Percentiles rank a stretch among this genome's conserved stretches.
Conservation (phyloP, 2,797 vertebrate species). For the Cryptoprocta ferox region DNA sequence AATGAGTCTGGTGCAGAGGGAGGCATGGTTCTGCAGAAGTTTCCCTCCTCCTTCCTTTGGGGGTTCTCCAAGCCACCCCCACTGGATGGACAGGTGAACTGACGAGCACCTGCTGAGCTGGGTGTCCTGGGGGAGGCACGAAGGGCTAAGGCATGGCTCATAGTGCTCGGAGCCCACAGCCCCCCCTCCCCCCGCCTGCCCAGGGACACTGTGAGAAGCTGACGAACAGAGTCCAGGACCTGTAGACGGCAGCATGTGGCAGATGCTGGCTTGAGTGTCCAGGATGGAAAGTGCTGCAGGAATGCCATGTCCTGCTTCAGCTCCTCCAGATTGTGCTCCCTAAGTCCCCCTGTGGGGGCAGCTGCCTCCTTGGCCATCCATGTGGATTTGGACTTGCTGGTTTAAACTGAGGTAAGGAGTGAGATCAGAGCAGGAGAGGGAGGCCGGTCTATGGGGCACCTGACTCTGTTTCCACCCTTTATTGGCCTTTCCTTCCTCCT, state of each 20-base stretch:
- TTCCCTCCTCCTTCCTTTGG: not conserved
- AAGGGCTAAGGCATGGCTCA: not conserved
- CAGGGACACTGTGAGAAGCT: not conserved
- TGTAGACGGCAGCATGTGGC: not conserved
- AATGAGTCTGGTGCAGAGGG: not conserved
- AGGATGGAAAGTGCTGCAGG: not conserved
- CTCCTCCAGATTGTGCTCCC: not conserved
- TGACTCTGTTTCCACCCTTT: not conserved
- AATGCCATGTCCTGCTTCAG: not conserved
- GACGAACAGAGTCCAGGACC: not conserved
- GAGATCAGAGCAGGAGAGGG: not conserved
- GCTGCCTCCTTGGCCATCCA: not conserved
- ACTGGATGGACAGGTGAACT: not conserved
- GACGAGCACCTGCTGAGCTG: no score
- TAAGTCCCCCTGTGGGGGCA: not conserved
- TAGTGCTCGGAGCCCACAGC: not conserved
- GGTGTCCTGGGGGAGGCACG: not conserved
- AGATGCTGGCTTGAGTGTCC: no score
- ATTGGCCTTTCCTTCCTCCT: not conserved
- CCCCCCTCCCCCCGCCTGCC: no score
- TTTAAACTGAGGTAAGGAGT: not conserved
- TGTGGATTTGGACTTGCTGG: accelerated
- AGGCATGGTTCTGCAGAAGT: not conserved
- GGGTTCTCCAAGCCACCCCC: not conserved
- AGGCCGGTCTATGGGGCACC: not conserved